Percentiles rank a stretch among this genome's conserved stretches.
phyloP scores from a whole-genome alignment of 2,888 invertebrate genomes.

The Chymomyza procnemis region DNA sequence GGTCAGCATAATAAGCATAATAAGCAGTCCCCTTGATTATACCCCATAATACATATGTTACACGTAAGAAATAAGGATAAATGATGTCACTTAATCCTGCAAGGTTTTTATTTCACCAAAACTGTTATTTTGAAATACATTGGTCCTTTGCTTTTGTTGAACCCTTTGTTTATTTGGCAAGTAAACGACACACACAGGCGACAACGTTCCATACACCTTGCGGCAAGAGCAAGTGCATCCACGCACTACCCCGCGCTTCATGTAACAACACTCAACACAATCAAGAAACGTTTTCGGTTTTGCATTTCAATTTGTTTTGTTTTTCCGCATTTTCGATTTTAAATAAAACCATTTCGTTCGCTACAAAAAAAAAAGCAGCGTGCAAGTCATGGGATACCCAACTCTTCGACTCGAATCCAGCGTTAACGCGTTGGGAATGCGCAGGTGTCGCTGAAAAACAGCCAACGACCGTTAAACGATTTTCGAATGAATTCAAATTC shows the following conservation, averaged over 20 bases:
- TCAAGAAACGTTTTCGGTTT: conserved; percentile 45
- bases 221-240: conserved; percentile 63
- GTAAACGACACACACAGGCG: conserved; percentile 21
- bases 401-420: conserved; percentile 4
- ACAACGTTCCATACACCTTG: conserved; percentile 53
- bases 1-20: too few relatives aligned
- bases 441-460: conserved; percentile 65
- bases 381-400: conserved; percentile 57
- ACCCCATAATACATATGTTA: too few relatives aligned
- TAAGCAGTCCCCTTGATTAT: too few relatives aligned
- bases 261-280: conserved; percentile 34
- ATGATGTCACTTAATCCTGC: conserved; percentile 24
- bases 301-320: conserved; percentile 47
- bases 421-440: conserved; percentile 51
- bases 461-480: conserved; percentile 65
- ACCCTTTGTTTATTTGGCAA: conserved; percentile 40
- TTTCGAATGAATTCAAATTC: conserved; percentile 72
- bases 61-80: background rate
- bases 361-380: conserved; percentile 14
- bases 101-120: conserved; percentile 48
- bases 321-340: conserved; percentile 72
- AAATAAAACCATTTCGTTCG: conserved; percentile 59
- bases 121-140: conserved; percentile 69
- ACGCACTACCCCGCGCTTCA: conserved; percentile 8
- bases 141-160: conserved; percentile 66